Evolutionary conservation across 1,140 invertebrate genomes (phyloP).

Genomic region (Diabrotica undecimpunctata): DNA sequence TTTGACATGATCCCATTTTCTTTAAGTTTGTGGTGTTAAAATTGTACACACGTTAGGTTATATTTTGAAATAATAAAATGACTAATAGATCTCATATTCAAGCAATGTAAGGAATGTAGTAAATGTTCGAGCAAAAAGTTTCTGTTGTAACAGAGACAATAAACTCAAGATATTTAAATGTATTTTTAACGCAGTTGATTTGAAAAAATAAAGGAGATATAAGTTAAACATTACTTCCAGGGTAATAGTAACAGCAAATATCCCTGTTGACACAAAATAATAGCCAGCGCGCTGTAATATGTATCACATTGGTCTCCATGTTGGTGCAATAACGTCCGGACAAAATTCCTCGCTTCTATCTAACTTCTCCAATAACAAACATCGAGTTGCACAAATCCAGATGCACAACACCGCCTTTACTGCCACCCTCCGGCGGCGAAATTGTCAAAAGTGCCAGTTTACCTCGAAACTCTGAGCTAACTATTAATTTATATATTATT

Average conservation of each 20-base stretch:
- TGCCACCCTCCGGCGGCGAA: not conserved
- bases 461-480: not conserved
- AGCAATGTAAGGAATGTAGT: too few relatives aligned
- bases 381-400: conserved; percentile 1
- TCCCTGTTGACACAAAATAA: not conserved
- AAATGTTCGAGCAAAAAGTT: too few relatives aligned
- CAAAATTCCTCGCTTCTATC: not conserved
- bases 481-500: conserved; percentile 9
- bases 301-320: conserved; percentile 1
- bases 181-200: too few relatives aligned
- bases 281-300: not conserved
- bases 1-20: too few relatives aligned
- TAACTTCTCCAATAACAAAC: conserved; percentile 1
- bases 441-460: conserved; percentile 6
- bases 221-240: too few relatives aligned
- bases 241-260: not conserved
- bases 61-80: too few relatives aligned
- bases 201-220: too few relatives aligned
- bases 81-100: too few relatives aligned
- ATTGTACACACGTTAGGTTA: too few relatives aligned
- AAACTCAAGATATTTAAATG: too few relatives aligned
- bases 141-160: too few relatives aligned
- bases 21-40: too few relatives aligned
- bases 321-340: not conserved
- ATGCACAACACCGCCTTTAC: not conserved